phyloP scores from a whole-genome alignment of 2,888 invertebrate genomes.

The Podotricha telesiphe region DNA sequence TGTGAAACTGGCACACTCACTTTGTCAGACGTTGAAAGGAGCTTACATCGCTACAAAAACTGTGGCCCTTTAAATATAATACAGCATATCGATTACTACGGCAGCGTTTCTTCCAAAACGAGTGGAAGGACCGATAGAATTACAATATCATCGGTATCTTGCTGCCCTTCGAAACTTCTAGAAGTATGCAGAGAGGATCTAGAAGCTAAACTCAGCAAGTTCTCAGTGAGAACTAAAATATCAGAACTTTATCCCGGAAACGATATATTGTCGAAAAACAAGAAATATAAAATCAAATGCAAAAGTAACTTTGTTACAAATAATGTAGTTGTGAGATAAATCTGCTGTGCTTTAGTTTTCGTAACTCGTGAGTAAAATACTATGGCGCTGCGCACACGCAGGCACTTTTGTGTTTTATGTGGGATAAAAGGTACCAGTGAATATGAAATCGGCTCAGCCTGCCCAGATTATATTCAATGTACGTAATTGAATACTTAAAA shows the following conservation, averaged over 20 bases:
- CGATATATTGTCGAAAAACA: constrained; percentile 53
- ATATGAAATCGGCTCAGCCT: too few relatives aligned
- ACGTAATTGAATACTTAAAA: too few relatives aligned
- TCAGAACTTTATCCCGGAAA: constrained; percentile 57
- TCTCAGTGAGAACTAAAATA: constrained; percentile 53
- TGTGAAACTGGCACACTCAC: constrained; percentile 30
- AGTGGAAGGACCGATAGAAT: constrained; percentile 41
- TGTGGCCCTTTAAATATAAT: constrained; percentile 53
- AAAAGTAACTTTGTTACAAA: constrained; percentile 32
- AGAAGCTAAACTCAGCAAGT: constrained; percentile 50
- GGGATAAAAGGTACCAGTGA: too few relatives aligned
- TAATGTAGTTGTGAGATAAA: constrained; percentile 26
- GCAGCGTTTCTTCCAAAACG: constrained; percentile 49
- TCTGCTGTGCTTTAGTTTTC: too few relatives aligned
- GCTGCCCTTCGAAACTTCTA: constrained; percentile 43
- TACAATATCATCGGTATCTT: constrained; percentile 49
- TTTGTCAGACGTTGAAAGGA: constrained; percentile 13
- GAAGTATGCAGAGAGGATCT: constrained; percentile 31
- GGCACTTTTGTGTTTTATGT: too few relatives aligned
- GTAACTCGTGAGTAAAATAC: too few relatives aligned
- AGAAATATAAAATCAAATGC: constrained; percentile 15
- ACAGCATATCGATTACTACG: constrained; percentile 61
- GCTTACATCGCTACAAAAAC: constrained; percentile 49
- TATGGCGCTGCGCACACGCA: too few relatives aligned
- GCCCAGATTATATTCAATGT: too few relatives aligned